A percentile compares a stretch with the other conserved stretches of the same genome.
phyloP scores from a whole-genome alignment of 2,888 invertebrate genomes.

The Lathronympha strigana region DNA sequence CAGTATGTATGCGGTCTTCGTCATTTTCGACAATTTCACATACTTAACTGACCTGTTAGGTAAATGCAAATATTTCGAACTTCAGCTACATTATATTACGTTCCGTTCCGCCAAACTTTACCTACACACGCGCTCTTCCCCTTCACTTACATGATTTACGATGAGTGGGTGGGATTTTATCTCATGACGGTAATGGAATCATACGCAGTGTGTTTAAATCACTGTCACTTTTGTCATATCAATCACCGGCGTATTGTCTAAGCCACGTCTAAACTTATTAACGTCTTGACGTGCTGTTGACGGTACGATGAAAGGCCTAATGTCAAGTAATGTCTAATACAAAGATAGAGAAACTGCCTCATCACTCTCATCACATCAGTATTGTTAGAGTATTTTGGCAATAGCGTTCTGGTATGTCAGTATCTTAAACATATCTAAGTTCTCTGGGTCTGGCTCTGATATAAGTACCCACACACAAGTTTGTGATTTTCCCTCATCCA shows the following conservation, averaged over 20 bases:
- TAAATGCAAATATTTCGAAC: too few species aligned
- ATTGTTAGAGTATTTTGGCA: background rate
- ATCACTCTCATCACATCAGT: constrained; percentile 1
- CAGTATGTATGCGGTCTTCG: too few species aligned
- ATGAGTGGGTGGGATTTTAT: constrained; percentile 17
- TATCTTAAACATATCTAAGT: too few species aligned
- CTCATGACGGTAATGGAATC: constrained; percentile 21
- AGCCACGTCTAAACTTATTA: constrained; percentile 24
- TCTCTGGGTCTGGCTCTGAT: too few species aligned
- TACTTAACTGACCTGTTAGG: too few species aligned
- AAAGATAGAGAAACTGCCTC: background rate
- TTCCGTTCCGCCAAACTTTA: constrained; percentile 1
- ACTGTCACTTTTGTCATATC: constrained; percentile 34
- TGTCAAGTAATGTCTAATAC: constrained; percentile 20
- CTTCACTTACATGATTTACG: constrained; percentile 20
- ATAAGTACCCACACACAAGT: too few species aligned
- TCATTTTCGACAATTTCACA: too few species aligned
- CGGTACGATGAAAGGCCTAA: constrained; percentile 15
- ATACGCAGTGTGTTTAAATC: constrained; percentile 31
- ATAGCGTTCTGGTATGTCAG: background rate
- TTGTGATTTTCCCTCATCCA: too few species aligned
- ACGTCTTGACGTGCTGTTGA: constrained; percentile 10
- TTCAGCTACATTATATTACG: background rate
- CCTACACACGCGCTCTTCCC: constrained; percentile 10
- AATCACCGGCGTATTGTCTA: constrained; percentile 28